Percentiles rank a stretch among this genome's conserved stretches.
These are phyloP conservation scores for Galbula dea DNA, from an alignment of 2,113 vertebrate species.

Conservation along the genomic window DNA sequence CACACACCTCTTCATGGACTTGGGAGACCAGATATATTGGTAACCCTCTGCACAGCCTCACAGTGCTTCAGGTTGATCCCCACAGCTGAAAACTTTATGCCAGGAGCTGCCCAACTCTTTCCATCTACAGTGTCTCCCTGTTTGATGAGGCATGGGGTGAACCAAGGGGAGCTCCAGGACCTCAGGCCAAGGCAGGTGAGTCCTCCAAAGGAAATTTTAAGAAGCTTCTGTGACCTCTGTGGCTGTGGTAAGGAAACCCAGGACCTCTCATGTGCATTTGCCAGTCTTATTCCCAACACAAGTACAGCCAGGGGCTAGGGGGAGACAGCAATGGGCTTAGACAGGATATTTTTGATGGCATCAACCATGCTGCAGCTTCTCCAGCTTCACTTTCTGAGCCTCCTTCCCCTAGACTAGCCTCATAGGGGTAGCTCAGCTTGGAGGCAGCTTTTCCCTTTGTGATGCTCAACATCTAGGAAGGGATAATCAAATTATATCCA, in stretches of 20 bases:
- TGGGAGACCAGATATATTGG: neutral
- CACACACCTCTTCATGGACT: neutral
- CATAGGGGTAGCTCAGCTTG: rapidly evolving
- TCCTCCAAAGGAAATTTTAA: neutral
- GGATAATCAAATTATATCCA: constrained; percentile 43
- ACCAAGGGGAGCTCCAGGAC: neutral
- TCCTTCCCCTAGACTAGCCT: neutral
- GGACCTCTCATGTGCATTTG: neutral
- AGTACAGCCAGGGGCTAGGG: neutral
- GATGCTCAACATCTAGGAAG: neutral
- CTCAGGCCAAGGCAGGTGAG: neutral
- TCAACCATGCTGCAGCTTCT: neutral
- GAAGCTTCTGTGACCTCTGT: neutral
- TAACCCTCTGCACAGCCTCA: neutral
- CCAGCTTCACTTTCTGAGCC: neutral
- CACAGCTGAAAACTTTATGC: neutral
- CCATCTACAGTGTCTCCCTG: neutral
- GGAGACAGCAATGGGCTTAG: neutral
- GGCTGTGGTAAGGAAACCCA: neutral
- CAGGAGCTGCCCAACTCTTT: neutral
- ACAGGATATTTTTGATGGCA: neutral
- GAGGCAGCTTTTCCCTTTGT: neutral
- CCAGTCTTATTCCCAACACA: neutral
- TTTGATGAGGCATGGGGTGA: neutral
- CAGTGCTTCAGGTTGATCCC: neutral